Evolutionary conservation across 2,888 invertebrate species (phyloP).

Genomic region (Agrochola lota): DNA sequence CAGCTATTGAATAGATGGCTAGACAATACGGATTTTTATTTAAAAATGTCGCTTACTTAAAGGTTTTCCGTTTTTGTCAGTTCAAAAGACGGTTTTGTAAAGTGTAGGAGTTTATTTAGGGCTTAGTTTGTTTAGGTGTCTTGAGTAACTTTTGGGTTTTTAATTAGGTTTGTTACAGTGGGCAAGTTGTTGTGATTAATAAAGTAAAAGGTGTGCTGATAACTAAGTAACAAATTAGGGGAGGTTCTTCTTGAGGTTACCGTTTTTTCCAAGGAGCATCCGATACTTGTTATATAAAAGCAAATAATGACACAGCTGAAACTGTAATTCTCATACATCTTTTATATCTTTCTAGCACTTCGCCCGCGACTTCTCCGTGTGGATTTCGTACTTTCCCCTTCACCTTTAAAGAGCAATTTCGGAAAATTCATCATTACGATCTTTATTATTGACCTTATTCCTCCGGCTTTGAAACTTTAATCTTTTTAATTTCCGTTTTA

Average conservation of each 20-base stretch:
- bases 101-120: conserved; percentile 33
- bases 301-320: neutral
- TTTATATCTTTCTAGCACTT: neutral
- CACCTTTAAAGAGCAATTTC: neutral
- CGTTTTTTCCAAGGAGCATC: neutral
- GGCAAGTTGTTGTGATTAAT: conserved; percentile 12
- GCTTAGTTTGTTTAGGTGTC: conserved; percentile 37
- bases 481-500: too few species aligned
- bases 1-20: conserved; percentile 44
- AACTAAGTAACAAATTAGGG: neutral
- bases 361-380: neutral
- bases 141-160: conserved; percentile 36
- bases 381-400: neutral
- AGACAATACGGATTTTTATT: conserved; percentile 56
- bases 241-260: neutral
- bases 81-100: conserved; percentile 36
- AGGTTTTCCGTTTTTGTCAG: conserved; percentile 35
- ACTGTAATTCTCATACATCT: neutral
- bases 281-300: neutral
- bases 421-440: too few species aligned
- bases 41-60: conserved; percentile 32
- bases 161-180: conserved; percentile 21
- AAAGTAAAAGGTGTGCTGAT: conserved; percentile 6
- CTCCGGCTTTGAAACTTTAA: neutral
- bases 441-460: neutral